Conservation (phyloP, 2,888 invertebrate species). For the Cheilosia impressa region DNA sequence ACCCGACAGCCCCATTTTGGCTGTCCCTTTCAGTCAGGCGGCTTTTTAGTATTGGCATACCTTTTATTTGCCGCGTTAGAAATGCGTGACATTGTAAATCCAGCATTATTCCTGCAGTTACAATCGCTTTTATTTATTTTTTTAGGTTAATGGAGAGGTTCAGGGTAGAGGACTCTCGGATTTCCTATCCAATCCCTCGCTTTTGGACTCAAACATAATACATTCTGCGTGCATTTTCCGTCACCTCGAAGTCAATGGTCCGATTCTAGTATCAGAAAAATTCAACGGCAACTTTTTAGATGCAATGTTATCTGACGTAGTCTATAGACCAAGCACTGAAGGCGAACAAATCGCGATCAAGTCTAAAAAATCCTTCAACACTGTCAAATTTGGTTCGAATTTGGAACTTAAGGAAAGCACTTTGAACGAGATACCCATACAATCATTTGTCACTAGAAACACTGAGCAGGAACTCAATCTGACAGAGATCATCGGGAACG, state of each 20-base stretch:
- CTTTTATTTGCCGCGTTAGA: no score
- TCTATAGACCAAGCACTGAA: slow-evolving; percentile 82
- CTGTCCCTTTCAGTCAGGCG: no score
- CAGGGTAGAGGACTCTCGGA: slow-evolving; percentile 83
- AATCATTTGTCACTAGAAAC: slow-evolving; percentile 84
- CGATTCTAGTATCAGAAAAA: slow-evolving; percentile 83
- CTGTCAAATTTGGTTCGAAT: slow-evolving; percentile 82
- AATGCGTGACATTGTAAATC: no score
- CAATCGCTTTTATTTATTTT: neutral
- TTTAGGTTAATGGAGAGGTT: slow-evolving; percentile 84
- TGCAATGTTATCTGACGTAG: slow-evolving; percentile 83
- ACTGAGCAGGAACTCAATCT: slow-evolving; percentile 84
- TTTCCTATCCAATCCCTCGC: slow-evolving; percentile 83
- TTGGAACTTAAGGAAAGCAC: slow-evolving; percentile 82
- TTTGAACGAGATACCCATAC: slow-evolving; percentile 84
- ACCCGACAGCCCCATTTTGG: no score
- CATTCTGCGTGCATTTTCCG: slow-evolving; percentile 84
- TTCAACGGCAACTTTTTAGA: slow-evolving; percentile 83
- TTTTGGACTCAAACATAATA: slow-evolving; percentile 83
- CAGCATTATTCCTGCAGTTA: no score
- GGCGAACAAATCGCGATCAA: slow-evolving; percentile 82
- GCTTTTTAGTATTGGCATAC: no score
- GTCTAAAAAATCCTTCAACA: slow-evolving; percentile 84
- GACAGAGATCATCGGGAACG: slow-evolving; percentile 81
- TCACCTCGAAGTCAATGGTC: slow-evolving; percentile 84